Base-by-base conservation (phyloP, 2,113 vertebrate species). In the Caretta caretta region DNA sequence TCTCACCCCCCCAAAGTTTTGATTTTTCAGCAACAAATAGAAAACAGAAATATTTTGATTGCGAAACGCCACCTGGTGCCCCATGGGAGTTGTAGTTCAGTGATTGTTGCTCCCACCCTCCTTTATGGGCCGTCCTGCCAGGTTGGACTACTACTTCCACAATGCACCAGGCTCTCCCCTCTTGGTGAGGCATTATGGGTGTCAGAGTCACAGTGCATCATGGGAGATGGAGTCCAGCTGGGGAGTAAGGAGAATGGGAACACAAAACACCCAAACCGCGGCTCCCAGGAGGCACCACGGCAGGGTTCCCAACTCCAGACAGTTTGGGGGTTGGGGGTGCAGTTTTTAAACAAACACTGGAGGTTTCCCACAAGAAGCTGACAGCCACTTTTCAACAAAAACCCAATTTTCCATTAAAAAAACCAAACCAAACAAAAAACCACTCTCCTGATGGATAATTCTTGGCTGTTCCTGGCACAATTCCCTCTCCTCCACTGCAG, bases 401-500 rank as follows among this genome's bases (percentile, higher is more conserved):
- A 2, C n/a, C n/a, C n/a, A 38, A 19, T 38, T 72, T 20, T 72
- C 42, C 42, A 46, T 6, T 54, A 19, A 51, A 51, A n/a, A 62
- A 6, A 4, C 8, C 17, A 20, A 54, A 78, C 5, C 24, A 48
- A 42, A 11, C 20, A 12, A 49, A n/a, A 59, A 5, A 4, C 8
- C 8, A 3, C 20, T 20, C 10, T n/a, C 46, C 13, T 14, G 57
- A 16, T 10, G 25, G 59, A 35, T 24, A 12, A n/a, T 51, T 50
- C 42, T 50, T 27, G 10, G 29, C 48, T 31, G 24, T 22, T 72
- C 42, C 3, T 20, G 24, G 80, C 17, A 62, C 11, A 42, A 0
- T 50, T 16, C 35, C 25, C 20, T 1, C 11, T 10, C 20, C 38
- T 51, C n/a, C 56, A 3, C 46, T 50, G 2, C 0, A 3, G n/a